Conservation (phyloP, 2,888 invertebrate species). For the Amiota minor region DNA sequence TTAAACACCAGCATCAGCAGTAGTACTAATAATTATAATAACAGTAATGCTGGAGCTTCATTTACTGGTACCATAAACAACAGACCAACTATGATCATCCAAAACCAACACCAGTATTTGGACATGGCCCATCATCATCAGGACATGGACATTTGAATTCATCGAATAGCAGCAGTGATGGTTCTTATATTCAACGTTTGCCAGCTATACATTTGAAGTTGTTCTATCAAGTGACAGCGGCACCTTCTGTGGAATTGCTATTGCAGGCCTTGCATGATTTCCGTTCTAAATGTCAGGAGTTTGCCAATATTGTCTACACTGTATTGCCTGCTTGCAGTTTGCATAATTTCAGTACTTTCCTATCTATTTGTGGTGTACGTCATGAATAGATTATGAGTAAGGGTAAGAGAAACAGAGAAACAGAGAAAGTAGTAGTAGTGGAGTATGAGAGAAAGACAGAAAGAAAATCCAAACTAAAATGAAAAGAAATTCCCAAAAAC, state of each 20-base stretch:
- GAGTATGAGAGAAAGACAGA: neutral
- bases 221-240: constrained; percentile 82
- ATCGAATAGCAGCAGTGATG: neutral
- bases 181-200: constrained; percentile 40
- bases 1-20: constrained; percentile 28
- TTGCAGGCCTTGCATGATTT: constrained; percentile 73
- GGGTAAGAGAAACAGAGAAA: neutral
- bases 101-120: too few relatives aligned
- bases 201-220: constrained; percentile 84
- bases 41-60: too few relatives aligned
- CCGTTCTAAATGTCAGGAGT: constrained; percentile 74
- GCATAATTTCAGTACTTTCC: constrained; percentile 86
- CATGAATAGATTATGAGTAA: constrained; percentile 75
- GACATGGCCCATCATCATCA: neutral
- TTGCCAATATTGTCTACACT: constrained; percentile 79
- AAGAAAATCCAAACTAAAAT: neutral
- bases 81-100: too few relatives aligned
- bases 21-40: constrained; percentile 53
- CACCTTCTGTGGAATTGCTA: constrained; percentile 74
- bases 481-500: neutral
- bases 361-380: constrained; percentile 87
- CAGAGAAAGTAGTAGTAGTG: neutral
- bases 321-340: constrained; percentile 86
- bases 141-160: neutral
- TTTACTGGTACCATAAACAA: too few relatives aligned